These are phyloP conservation scores for Lacanobia wlatinum DNA, from an alignment of 2,888 invertebrate species.

Conservation along the genomic window DNA sequence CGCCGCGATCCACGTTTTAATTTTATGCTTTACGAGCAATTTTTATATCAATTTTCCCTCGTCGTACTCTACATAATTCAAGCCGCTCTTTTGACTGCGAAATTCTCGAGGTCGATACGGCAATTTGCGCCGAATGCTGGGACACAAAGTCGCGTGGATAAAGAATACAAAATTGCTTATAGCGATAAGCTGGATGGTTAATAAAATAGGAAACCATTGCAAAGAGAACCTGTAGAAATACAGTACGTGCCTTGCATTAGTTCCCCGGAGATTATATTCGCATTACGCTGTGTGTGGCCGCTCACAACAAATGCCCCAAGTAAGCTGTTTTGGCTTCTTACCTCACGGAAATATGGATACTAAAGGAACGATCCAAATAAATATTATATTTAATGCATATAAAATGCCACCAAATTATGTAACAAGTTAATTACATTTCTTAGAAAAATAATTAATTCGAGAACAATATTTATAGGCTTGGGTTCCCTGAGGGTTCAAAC, in stretches of 20 bases:
- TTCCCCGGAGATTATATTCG: conserved; percentile 56
- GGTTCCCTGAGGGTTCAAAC: conserved; percentile 6
- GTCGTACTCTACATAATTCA: conserved; percentile 84
- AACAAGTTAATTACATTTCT: conserved; percentile 1
- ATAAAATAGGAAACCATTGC: conserved; percentile 51
- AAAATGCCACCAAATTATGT: conserved; percentile 8
- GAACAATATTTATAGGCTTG: conserved; percentile 29
- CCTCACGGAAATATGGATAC: conserved; percentile 34
- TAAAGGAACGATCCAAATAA: conserved; percentile 27
- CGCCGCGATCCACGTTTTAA: conserved; percentile 87
- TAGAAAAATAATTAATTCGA: neutral
- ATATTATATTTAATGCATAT: conserved; percentile 14
- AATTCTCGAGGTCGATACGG: conserved; percentile 78
- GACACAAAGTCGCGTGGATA: conserved; percentile 68
- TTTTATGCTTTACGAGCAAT: conserved; percentile 90
- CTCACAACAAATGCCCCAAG: conserved; percentile 55
- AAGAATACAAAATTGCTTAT: conserved; percentile 71
- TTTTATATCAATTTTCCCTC: conserved; percentile 88
- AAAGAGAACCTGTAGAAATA: conserved; percentile 54
- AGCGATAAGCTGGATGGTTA: conserved; percentile 59
- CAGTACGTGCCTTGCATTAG: conserved; percentile 63
- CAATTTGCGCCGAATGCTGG: conserved; percentile 77
- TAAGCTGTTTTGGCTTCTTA: conserved; percentile 54
- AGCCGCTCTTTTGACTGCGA: conserved; percentile 77
- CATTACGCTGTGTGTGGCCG: conserved; percentile 42